Evolutionary conservation across 2,113 vertebrate species (phyloP), one percentile per base, ranked within the genome.

Genomic region (Cacatua alba): DNA sequence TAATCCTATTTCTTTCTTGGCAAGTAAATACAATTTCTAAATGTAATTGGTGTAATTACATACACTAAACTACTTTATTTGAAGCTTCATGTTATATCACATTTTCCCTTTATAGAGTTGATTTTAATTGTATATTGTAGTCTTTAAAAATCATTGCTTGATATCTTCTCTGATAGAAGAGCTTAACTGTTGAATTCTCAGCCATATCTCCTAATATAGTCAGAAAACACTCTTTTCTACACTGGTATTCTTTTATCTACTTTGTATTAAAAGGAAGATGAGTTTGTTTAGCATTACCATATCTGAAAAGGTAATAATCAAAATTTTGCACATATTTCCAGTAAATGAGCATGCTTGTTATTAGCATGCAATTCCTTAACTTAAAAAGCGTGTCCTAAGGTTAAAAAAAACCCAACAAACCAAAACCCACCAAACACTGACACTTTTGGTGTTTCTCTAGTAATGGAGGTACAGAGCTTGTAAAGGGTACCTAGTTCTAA

Each of bases 21-120:
- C 95, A 97, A 97, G 94, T 97, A 98, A 98, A 98, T 97, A 97
- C 91, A 94, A 93, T 97, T 97, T 97, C 95, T 97, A 95, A 97
- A 94, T 94, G 75, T 97, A 97, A 98, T 97, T 98, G 92, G 77
- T 96, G 86, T 97, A 97, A 98, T 98, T 98, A 98, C 96, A 94
- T 85, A 81, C 91, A 88, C 72, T 95, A 96, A 97, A 93, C 71
- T 97, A 96, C 96, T 98, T 97, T 97, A 96, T 95, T 88, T 94
- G 96, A 92, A 97, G 84, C 95, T 97, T 98, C 82, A 86, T 93
- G 91, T 97, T 98, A 95, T 97, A 97, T 97, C 97, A 92, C 89
- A 72, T 97, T 97, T 97, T 97, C 59, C 68, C 77, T 77, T 96
- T 91, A 63, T 93, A 41, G 48, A 82, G 92, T 89, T 94, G 62